These are phyloP conservation scores for Physella acuta DNA, from an alignment of 1,140 invertebrate species.

Conservation along the genomic window DNA sequence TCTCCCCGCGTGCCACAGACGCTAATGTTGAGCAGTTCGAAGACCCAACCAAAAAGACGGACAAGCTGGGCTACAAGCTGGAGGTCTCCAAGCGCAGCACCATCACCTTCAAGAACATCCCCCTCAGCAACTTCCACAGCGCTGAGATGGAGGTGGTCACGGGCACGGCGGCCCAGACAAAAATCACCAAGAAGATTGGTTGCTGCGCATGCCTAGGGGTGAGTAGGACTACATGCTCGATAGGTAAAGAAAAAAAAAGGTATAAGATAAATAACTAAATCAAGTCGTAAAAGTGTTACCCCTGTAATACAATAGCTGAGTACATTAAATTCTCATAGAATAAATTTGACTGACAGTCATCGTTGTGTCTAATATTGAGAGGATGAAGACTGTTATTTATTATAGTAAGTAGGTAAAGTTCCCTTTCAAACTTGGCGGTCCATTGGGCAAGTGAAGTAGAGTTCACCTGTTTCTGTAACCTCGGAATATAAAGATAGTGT, in stretches of 20 bases:
- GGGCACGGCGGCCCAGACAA: constrained; percentile 40
- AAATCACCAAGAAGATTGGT: constrained; percentile 31
- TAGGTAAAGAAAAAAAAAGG: background rate
- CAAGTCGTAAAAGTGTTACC: no score
- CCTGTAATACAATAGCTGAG: no score
- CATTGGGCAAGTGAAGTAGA: no score
- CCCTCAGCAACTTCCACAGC: constrained; percentile 44
- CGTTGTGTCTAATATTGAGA: no score
- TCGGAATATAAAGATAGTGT: no score
- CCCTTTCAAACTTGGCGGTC: no score
- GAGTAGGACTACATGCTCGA: constrained; percentile 1
- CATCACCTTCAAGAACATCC: constrained; percentile 43
- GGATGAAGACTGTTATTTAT: no score
- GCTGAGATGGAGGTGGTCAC: constrained; percentile 40
- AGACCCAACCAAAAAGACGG: background rate
- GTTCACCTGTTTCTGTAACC: no score
- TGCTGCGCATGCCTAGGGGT: constrained; percentile 45
- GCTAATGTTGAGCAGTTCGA: constrained; percentile 36
- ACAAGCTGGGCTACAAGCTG: constrained; percentile 40
- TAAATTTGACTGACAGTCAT: no score
- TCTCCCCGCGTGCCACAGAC: constrained; percentile 26
- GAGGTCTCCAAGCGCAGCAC: constrained; percentile 38
- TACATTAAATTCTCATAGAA: no score
- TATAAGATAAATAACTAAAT: no score
- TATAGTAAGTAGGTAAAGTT: no score